Conservation (phyloP, 2,113 vertebrate species). For the Crotalus viridis region DNA sequence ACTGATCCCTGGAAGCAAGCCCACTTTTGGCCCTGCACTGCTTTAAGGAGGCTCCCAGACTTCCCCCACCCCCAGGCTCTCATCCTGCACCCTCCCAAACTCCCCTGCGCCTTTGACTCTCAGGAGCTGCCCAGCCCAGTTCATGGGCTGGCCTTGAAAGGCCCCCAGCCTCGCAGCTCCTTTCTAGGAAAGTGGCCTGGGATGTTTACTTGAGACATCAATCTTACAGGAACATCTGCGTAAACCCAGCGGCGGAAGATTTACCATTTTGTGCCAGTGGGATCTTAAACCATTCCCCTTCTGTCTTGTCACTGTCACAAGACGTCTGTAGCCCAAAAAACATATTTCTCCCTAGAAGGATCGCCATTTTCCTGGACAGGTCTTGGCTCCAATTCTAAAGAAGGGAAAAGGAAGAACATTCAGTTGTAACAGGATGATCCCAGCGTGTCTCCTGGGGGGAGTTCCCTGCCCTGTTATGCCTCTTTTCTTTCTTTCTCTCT, state of each 20-base stretch:
- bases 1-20: neutral
- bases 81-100: neutral
- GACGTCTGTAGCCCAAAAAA: constrained; percentile 47
- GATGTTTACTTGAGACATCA: neutral
- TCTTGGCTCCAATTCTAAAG: constrained; percentile 29
- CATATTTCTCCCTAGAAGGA: neutral
- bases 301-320: neutral
- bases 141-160: fast-evolving
- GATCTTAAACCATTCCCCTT: neutral
- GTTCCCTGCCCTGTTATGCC: neutral
- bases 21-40: neutral
- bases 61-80: neutral
- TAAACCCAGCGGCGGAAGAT: neutral
- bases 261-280: neutral
- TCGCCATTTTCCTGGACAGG: neutral
- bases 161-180: neutral
- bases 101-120: neutral
- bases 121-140: neutral
- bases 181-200: neutral
- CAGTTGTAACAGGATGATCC: neutral
- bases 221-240: neutral
- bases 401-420: neutral
- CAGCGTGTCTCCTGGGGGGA: neutral
- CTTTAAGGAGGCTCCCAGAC: neutral
- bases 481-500: neutral